These are phyloP conservation scores for Aproaerema taeniolella DNA, from an alignment of 2,888 invertebrate species.

Conservation along the genomic window DNA sequence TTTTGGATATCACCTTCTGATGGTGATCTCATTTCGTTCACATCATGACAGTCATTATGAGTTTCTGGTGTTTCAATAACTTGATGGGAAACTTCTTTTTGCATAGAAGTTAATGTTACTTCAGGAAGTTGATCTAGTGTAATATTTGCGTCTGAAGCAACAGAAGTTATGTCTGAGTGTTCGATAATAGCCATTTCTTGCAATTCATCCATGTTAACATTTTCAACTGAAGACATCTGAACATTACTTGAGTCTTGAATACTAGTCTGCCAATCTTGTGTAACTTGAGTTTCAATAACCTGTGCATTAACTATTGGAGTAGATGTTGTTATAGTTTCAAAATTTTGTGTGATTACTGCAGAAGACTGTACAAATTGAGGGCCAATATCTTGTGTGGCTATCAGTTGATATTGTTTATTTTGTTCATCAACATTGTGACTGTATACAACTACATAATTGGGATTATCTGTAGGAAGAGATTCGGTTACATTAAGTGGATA, in stretches of 20 bases:
- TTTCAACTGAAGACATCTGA: slow-evolving; percentile 22
- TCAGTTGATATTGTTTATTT: slow-evolving; percentile 73
- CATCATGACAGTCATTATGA: too few relatives aligned
- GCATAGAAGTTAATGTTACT: slow-evolving; percentile 29
- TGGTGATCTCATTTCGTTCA: too few relatives aligned
- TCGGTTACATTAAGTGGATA: slow-evolving; percentile 76
- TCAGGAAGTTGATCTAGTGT: slow-evolving; percentile 35
- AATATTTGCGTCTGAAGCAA: slow-evolving; percentile 17
- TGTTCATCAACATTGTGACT: slow-evolving; percentile 77
- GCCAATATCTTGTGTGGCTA: slow-evolving; percentile 52
- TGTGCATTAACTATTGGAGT: slow-evolving; percentile 69
- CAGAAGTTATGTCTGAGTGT: slow-evolving; percentile 14
- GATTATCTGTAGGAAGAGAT: slow-evolving; percentile 65
- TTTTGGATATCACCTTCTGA: too few relatives aligned
- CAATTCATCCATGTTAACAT: slow-evolving; percentile 28
- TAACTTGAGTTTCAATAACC: slow-evolving; percentile 42
- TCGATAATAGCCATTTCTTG: slow-evolving; percentile 22
- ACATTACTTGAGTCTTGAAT: slow-evolving; percentile 33
- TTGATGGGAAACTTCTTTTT: slow-evolving; percentile 24
- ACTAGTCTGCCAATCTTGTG: slow-evolving; percentile 47
- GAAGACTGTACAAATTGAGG: slow-evolving; percentile 59
- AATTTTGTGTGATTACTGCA: slow-evolving; percentile 60
- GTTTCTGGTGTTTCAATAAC: slow-evolving; percentile 14
- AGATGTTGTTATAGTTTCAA: slow-evolving; percentile 56
- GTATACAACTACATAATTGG: slow-evolving; percentile 80